These are phyloP conservation scores for Hyperoplus immaculatus DNA, from an alignment of 2,797 vertebrate species.

Conservation along the genomic window DNA sequence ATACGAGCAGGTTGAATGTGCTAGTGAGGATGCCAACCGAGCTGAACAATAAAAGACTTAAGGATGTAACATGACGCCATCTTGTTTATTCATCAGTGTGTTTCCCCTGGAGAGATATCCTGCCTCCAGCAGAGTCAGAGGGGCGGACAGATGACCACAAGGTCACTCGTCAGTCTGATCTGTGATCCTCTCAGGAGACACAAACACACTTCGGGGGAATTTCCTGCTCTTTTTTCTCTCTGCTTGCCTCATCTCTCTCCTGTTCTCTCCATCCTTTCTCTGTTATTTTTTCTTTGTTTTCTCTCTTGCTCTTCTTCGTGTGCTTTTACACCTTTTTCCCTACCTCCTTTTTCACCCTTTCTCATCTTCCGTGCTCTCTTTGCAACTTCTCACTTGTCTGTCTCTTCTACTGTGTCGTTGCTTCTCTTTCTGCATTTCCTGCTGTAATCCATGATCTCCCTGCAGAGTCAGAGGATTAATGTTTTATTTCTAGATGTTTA, in stretches of 20 bases:
- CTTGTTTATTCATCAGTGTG: constrained; percentile 18
- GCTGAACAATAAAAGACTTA: constrained; percentile 11
- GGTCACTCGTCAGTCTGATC: constrained; percentile 70
- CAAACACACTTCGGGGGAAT: constrained; percentile 49
- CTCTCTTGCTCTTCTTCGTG: constrained; percentile 41
- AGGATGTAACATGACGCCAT: constrained; percentile 17
- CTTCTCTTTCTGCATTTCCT: constrained; percentile 13
- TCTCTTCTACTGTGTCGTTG: constrained; percentile 2
- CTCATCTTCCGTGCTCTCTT: not conserved
- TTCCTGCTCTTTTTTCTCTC: constrained; percentile 22
- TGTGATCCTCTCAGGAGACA: constrained; percentile 67
- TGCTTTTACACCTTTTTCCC: constrained; percentile 9
- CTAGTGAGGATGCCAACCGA: not conserved
- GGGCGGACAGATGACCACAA: constrained; percentile 71
- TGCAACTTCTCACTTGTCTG: constrained; percentile 5
- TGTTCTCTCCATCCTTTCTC: constrained; percentile 37
- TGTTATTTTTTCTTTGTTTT: constrained; percentile 5
- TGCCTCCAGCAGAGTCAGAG: constrained; percentile 66
- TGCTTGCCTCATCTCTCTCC: constrained; percentile 9
- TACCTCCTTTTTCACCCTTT: not conserved
- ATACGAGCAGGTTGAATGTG: not conserved
- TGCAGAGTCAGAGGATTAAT: constrained; percentile 52
- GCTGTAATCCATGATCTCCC: constrained; percentile 49
- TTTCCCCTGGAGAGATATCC: constrained; percentile 55
- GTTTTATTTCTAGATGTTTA: constrained; percentile 44